Percentiles rank a stretch among this genome's conserved stretches.
phyloP scores from a whole-genome alignment of 2,888 invertebrate genomes.

The Capitulum mitella region DNA sequence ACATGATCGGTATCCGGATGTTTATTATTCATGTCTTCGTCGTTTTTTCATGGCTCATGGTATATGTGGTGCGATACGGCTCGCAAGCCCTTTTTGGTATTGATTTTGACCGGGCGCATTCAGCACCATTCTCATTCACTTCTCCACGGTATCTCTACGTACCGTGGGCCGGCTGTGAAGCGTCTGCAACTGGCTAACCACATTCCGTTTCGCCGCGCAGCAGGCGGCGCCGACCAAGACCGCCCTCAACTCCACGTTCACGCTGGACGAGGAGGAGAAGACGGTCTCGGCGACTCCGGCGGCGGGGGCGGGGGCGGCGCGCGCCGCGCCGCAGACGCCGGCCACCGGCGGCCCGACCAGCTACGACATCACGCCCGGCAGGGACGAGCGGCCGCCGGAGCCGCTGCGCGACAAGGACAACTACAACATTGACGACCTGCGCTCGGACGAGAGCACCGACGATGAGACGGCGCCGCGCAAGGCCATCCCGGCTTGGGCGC shows the following conservation, averaged over 20 bases:
- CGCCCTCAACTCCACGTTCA: constrained; percentile 4
- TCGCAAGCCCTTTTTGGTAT: too few species aligned
- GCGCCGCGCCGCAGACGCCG: background rate
- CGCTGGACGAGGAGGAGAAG: background rate
- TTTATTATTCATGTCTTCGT: too few species aligned
- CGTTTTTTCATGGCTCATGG: too few species aligned
- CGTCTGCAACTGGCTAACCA: too few species aligned
- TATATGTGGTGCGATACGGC: too few species aligned
- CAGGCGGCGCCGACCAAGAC: background rate
- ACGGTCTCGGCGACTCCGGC: background rate
- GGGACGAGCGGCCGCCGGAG: constrained; percentile 28
- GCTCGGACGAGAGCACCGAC: constrained; percentile 38
- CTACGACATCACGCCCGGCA: constrained; percentile 35
- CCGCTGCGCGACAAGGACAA: constrained; percentile 29
- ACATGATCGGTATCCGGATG: too few species aligned
- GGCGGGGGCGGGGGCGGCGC: too few species aligned
- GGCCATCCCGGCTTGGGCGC: constrained; percentile 35
- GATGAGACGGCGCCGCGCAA: constrained; percentile 37
- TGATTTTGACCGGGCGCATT: too few species aligned
- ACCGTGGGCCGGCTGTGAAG: too few species aligned
- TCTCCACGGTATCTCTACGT: too few species aligned
- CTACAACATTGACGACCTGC: constrained; percentile 40
- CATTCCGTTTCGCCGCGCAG: background rate
- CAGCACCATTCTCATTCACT: too few species aligned
- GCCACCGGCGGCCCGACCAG: background rate